Base-by-base conservation (phyloP, 2,797 vertebrate species). In the Esox lucius region DNA sequence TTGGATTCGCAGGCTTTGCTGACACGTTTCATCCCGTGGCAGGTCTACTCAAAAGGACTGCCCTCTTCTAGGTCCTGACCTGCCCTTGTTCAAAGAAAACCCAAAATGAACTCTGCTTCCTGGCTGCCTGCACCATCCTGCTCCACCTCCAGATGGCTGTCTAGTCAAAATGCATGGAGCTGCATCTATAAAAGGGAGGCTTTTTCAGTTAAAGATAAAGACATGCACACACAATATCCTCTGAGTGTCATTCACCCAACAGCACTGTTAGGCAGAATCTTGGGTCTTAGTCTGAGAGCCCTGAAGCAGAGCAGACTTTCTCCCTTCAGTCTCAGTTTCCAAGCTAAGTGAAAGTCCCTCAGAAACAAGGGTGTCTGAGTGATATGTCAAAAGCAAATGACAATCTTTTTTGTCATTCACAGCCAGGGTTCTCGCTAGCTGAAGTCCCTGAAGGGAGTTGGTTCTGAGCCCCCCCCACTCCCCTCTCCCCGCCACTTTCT, bases 371-470 rank as follows among this genome's bases (percentile, higher is more conserved):
- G 13, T 78, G 88, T 89, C 86, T 87, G 74, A 92, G 88, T 73
- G 78, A 94, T 89, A 84, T 88, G 78, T 85, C 93, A 90, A 91
- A 92, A 89, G 88, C 85, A 87, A 91, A 92, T 70, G 79, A 88
- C 88, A 91, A 91, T 91, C 92, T 93, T 87, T 88, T 88, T 91
- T 90, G 87, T 87, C 87, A 91, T 80, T 87, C 87, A 78, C 79
- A 83, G 84, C 78, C 71, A 85, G 87, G 79, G 86, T 87, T 92
- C 86, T 66, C 49, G 72, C 88, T 84, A 84, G 82, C 88, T 85
- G 87, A 84, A 77, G 73, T 86, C 76, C 89, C 88, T 3, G 78
- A 86, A 88, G 89, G 89, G 80, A 90, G 74, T 68, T 31, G 72
- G 87, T 84, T 84, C 85, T 87, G 72, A 46, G 2, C 42, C 74